A percentile compares a stretch with the other conserved stretches of the same genome.
These are phyloP conservation scores for Conus betulinus DNA, from an alignment of 1,140 invertebrate species.

Conservation along the genomic window DNA sequence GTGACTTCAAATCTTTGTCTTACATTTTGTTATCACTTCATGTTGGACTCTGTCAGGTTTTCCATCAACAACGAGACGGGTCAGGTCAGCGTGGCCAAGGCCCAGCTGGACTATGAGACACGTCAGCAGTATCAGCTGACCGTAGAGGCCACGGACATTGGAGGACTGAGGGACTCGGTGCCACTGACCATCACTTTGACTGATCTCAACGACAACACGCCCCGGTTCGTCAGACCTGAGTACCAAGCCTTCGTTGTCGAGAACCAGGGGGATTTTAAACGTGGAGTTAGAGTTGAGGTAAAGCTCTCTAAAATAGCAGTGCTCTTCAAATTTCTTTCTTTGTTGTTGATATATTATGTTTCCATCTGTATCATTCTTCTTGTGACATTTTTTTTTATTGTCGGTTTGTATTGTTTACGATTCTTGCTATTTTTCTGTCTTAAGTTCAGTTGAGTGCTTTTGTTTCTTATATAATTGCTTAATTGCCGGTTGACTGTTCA, in stretches of 20 bases:
- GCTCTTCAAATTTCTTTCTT: no score
- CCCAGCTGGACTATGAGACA: conserved; percentile 87
- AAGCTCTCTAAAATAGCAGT: no score
- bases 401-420: no score
- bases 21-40: neutral
- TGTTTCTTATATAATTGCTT: no score
- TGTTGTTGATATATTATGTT: no score
- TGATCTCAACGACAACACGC: neutral
- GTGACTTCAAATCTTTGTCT: neutral
- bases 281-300: neutral
- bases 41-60: conserved; percentile 32
- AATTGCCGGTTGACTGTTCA: no score
- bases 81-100: conserved; percentile 22
- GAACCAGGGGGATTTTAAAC: neutral
- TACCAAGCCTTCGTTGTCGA: conserved; percentile 21
- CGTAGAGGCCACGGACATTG: conserved; percentile 91
- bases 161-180: conserved; percentile 77
- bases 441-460: no score
- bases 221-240: conserved; percentile 39
- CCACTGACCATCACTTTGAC: conserved; percentile 16
- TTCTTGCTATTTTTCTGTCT: no score
- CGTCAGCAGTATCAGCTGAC: conserved; percentile 90
- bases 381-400: no score
- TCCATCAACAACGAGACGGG: conserved; percentile 29
- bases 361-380: no score